Evolutionary conservation across 2,888 invertebrate genomes (phyloP).

Genomic region (Melikaiella ostensackeni): DNA sequence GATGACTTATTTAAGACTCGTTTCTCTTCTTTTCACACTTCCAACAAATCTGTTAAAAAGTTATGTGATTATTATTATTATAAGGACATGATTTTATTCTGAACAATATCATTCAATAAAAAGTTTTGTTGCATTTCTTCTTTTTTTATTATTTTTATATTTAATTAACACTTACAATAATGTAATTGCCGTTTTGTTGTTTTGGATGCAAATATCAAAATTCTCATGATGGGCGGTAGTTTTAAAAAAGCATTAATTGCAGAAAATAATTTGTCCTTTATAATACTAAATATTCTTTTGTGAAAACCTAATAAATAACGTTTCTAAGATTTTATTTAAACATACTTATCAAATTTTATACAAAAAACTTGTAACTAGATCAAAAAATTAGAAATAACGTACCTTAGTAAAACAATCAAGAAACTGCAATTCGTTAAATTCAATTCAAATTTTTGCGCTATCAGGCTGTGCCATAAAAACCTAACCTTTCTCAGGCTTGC

Average conservation of each 20-base stretch:
- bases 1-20: slow-evolving; percentile 58
- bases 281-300: too few species aligned
- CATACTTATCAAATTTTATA: too few species aligned
- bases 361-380: too few species aligned
- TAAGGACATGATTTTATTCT: background rate
- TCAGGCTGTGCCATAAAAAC: background rate
- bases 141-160: background rate
- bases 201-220: too few species aligned
- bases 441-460: background rate
- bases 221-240: too few species aligned
- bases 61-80: slow-evolving; percentile 5
- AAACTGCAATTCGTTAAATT: too few species aligned
- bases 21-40: slow-evolving; percentile 28
- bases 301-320: too few species aligned
- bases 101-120: slow-evolving; percentile 6
- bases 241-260: too few species aligned
- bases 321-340: too few species aligned
- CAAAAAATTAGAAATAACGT: too few species aligned
- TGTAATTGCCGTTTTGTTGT: background rate
- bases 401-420: too few species aligned
- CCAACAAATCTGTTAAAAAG: background rate
- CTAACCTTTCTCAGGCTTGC: background rate
- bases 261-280: too few species aligned
- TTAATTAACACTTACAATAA: background rate
- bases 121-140: background rate